Conservation (phyloP, 2,888 invertebrate species). For the Escarpia spicata region DNA sequence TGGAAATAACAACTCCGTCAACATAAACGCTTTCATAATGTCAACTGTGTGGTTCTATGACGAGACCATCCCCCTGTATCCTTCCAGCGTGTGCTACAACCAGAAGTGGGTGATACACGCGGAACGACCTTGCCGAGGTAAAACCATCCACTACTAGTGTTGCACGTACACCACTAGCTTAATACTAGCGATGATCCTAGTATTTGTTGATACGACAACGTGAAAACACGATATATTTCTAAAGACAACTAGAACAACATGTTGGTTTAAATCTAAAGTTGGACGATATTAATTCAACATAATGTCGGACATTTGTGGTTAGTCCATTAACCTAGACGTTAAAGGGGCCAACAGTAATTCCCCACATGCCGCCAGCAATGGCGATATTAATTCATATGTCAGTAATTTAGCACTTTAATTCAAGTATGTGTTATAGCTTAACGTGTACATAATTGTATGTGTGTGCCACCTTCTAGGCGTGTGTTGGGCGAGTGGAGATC, state of each 20-base stretch:
- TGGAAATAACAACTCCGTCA: background rate
- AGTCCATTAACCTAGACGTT: too few species aligned
- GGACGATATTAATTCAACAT: too few species aligned
- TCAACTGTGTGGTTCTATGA: background rate
- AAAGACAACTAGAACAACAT: too few species aligned
- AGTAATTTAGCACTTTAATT: too few species aligned
- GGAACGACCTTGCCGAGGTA: conserved; percentile 26
- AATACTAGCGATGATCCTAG: too few species aligned
- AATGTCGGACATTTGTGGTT: too few species aligned
- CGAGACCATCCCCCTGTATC: background rate
- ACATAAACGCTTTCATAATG: background rate
- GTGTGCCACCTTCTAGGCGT: conserved; percentile 44
- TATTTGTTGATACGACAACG: too few species aligned
- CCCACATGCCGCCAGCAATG: too few species aligned
- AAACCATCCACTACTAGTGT: background rate
- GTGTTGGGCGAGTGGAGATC: conserved; percentile 89
- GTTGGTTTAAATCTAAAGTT: too few species aligned
- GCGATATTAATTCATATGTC: too few species aligned
- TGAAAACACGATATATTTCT: too few species aligned
- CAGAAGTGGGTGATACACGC: conserved; percentile 27
- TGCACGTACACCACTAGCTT: background rate
- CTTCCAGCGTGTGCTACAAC: conserved; percentile 21
- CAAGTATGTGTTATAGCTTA: background rate
- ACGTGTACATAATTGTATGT: background rate
- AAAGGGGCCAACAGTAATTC: too few species aligned